These are phyloP conservation scores for Sapayoa aenigma DNA, from an alignment of 2,113 vertebrate species.

Conservation along the genomic window DNA sequence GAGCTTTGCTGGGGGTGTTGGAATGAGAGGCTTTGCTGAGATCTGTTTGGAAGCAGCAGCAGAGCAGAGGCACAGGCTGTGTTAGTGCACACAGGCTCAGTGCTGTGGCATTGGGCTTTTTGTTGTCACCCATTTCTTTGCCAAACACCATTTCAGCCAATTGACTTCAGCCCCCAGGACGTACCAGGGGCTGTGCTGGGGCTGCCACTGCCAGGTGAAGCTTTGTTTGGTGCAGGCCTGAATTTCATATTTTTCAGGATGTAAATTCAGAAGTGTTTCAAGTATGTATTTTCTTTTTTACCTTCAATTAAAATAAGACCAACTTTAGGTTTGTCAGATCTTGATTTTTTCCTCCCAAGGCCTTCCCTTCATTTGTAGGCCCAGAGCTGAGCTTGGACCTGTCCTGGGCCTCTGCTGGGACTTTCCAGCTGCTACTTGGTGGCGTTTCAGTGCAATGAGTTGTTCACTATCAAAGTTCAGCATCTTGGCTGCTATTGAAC, in stretches of 20 bases:
- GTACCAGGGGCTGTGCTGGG: not conserved
- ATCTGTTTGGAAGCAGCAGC: too few relatives aligned
- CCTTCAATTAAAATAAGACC: not conserved
- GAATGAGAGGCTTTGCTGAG: not conserved
- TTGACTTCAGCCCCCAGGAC: not conserved
- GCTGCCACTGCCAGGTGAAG: not conserved
- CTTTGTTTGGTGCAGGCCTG: not conserved
- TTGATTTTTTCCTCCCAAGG: not conserved
- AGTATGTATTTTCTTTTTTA: accelerated
- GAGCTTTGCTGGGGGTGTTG: not conserved
- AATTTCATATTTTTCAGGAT: not conserved
- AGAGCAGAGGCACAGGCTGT: not conserved
- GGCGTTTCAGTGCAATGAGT: not conserved
- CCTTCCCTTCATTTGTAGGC: not conserved
- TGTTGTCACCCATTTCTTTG: not conserved
- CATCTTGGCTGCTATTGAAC: not conserved
- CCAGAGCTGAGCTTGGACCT: not conserved
- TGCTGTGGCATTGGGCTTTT: not conserved
- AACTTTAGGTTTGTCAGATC: not conserved
- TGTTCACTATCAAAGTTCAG: not conserved
- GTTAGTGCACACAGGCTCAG: too few relatives aligned
- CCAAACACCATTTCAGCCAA: not conserved
- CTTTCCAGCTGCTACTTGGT: not conserved
- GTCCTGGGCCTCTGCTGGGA: not conserved
- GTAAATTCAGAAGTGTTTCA: not conserved